Evolutionary conservation across 2,888 invertebrate species (phyloP), one percentile per base, ranked within the genome.

Genomic region (Dasypogon diadema): DNA sequence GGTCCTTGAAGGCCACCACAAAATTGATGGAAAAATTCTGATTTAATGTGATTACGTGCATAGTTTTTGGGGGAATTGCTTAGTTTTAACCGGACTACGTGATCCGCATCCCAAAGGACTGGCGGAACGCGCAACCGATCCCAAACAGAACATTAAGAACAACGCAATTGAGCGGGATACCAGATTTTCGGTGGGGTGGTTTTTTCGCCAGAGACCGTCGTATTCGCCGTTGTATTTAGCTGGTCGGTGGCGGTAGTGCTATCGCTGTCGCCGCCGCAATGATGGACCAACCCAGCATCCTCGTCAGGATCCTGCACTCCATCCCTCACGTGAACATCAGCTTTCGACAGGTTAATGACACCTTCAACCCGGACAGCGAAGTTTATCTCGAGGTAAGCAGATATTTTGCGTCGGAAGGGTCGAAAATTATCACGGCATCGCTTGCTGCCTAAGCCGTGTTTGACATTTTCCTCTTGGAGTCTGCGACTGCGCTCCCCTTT

Each of bases 321-420:
- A 89, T 97, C 88, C 97, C 97, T 81, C 97, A 97, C 88, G 90
- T 96, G 87, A 96, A 97, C 87, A 93, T 96, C 84, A 92, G 93
- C 82, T 91, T 96, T 84, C 93, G 94, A 84, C 90, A 91, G 83
- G 95, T 96, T 87, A 96, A 97, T 88, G 93, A 92, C 85, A 95
- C 95, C 81, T 97, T 97, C 88, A 93, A 95, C 85, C 96, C 95
- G 77, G 91, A 93, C 83, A 95, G 94, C 82, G 92, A 93, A 82
- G 91, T 94, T 82, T 97, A 97, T 88, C 89, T 95, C 81, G 96
- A 97, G 93, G 95, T 95, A 86, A 87, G 88, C 83, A 79, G 34
- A 10, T 18, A 10, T 54, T 68, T 79, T 58, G 18, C 75, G 73
- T 72, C 75, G 42, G 24, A 42, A n/a, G 12, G 42, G 8, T n/a